Evolutionary conservation across 2,113 vertebrate genomes (phyloP).

Genomic region (human (Homo sapiens)): DNA sequence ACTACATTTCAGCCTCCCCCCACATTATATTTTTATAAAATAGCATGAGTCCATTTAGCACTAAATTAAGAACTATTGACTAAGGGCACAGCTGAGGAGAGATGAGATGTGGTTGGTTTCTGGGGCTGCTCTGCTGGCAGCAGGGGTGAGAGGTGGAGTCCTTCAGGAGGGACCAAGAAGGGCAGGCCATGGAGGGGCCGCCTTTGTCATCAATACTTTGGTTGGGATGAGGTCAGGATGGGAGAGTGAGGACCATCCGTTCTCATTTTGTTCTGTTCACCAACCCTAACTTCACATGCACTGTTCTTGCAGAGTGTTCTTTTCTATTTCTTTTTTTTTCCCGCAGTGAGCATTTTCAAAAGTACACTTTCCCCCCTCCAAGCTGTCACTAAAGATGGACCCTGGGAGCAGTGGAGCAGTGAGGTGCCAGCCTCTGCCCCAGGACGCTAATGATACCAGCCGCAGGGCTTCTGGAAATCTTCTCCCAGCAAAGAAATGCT

Average conservation of each 20-base stretch:
- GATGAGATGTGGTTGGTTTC: accelerated
- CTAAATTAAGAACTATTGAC: background rate
- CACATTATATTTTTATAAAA: accelerated
- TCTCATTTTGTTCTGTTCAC: accelerated
- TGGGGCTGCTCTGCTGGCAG: background rate
- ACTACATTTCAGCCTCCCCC: accelerated
- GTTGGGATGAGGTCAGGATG: background rate
- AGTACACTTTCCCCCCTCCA: accelerated
- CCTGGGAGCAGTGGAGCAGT: background rate
- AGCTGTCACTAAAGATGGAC: accelerated
- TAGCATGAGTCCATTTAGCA: accelerated
- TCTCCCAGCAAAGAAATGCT: background rate
- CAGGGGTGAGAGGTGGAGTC: accelerated
- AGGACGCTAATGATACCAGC: background rate
- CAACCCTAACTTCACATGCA: accelerated
- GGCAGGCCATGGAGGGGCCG: background rate
- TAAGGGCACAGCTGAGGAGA: too few relatives aligned
- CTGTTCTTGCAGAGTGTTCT: too few relatives aligned
- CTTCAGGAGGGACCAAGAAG: accelerated
- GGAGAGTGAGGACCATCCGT: accelerated
- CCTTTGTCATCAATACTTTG: accelerated
- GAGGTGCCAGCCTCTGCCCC: background rate
- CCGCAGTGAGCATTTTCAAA: background rate
- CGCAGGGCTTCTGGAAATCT: background rate
- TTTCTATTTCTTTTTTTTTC: background rate